Conservation (phyloP, 1,140 invertebrate genomes). For the Drosophila ogumai region DNA sequence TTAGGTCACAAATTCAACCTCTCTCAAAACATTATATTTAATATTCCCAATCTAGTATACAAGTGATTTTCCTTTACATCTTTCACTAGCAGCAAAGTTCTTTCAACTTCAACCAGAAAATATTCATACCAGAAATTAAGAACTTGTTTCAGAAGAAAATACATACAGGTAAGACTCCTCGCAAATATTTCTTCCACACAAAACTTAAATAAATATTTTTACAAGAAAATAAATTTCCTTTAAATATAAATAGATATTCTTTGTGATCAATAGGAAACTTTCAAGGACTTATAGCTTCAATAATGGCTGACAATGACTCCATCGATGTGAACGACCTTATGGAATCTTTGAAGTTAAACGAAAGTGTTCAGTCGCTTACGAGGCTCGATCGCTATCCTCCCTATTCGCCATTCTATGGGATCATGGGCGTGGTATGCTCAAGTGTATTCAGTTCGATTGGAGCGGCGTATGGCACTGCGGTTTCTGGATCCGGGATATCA, state of each 20-base stretch:
- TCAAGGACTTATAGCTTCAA: neutral
- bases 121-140: too few species aligned
- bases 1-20: too few species aligned
- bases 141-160: too few species aligned
- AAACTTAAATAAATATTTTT: neutral
- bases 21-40: neutral
- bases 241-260: neutral
- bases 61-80: neutral
- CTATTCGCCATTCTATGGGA: conserved; percentile 92
- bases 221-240: neutral
- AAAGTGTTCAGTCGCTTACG: neutral
- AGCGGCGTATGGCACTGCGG: conserved; percentile 68
- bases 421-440: conserved; percentile 98
- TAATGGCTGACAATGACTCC: neutral
- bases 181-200: neutral
- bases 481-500: conserved; percentile 64
- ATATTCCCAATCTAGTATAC: neutral
- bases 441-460: conserved; percentile 92
- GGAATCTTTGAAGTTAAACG: neutral
- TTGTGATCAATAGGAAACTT: neutral
- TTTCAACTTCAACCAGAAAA: neutral
- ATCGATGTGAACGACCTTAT: neutral
- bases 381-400: conserved; percentile 15
- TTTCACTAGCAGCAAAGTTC: neutral
- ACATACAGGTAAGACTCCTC: neutral